phyloP scores from a whole-genome alignment of 2,113 vertebrate species.

The Chaetodon auriga region DNA sequence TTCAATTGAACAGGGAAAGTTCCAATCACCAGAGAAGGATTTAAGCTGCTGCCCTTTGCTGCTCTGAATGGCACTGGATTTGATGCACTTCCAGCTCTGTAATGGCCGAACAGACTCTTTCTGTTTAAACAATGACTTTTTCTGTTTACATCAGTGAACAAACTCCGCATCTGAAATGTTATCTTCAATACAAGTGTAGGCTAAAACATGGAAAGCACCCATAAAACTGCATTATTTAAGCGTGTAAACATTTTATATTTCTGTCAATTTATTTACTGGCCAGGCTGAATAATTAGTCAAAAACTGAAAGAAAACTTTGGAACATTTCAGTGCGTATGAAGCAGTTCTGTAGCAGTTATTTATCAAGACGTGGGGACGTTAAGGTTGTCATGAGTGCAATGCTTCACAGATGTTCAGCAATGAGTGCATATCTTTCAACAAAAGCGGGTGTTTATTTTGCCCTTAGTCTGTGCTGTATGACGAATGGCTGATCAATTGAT shows the following conservation, averaged over 20 bases:
- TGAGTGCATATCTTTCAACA: conserved; percentile 60
- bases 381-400: conserved; percentile 70
- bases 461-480: conserved; percentile 50
- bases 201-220: not conserved
- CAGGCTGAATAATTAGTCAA: conserved; percentile 26
- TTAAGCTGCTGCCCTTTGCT: conserved; percentile 21
- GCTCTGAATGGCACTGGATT: not conserved
- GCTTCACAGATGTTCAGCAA: conserved; percentile 75
- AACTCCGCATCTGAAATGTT: conserved; percentile 17
- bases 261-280: conserved; percentile 45
- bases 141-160: conserved; percentile 26
- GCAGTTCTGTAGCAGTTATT: conserved; percentile 52
- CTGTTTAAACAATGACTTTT: conserved; percentile 14
- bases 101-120: not conserved
- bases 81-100: conserved; percentile 1
- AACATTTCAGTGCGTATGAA: conserved; percentile 19
- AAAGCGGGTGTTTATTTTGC: conserved; percentile 66
- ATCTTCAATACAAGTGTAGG: not conserved
- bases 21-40: conserved; percentile 14
- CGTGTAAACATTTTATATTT: conserved; percentile 24
- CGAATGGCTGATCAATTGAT: conserved; percentile 68
- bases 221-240: conserved; percentile 21
- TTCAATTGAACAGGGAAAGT: conserved; percentile 37
- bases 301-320: conserved; percentile 34
- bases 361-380: conserved; percentile 50